A percentile compares a stretch with the other conserved stretches of the same genome.
phyloP scores from a whole-genome alignment of 2,113 vertebrate genomes.

The Chlorodrepanis virens region DNA sequence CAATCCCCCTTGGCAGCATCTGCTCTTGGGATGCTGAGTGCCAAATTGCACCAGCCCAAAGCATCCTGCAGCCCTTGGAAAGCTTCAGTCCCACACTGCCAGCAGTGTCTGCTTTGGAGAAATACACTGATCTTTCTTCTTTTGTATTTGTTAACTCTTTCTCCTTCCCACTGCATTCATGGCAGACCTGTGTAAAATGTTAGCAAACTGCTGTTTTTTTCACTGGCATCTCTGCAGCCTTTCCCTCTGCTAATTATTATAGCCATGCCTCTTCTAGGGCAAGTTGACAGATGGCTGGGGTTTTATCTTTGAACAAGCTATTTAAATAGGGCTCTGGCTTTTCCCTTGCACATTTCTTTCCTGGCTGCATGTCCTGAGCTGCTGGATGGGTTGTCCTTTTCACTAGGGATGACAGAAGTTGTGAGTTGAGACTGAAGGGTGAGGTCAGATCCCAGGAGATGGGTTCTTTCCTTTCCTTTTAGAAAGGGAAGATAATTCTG shows the following conservation, averaged over 20 bases:
- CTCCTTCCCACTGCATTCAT: background rate
- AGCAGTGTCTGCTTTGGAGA: background rate
- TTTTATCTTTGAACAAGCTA: slow-evolving; percentile 45
- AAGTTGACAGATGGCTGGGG: slow-evolving; percentile 9
- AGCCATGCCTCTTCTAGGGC: background rate
- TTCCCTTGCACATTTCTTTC: slow-evolving; percentile 18
- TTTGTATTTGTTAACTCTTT: background rate
- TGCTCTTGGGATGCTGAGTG: background rate
- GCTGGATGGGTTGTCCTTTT: background rate
- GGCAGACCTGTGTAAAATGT: background rate
- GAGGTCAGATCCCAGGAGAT: background rate
- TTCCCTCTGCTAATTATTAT: slow-evolving; percentile 24
- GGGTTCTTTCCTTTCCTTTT: background rate
- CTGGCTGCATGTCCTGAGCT: background rate
- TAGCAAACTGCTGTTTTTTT: background rate
- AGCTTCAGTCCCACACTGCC: background rate
- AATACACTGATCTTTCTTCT: background rate
- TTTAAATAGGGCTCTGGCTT: slow-evolving; percentile 35
- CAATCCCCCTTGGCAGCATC: rapidly evolving
- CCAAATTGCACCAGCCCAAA: background rate
- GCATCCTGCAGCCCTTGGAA: background rate
- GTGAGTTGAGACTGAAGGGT: background rate
- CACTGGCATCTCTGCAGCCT: background rate
- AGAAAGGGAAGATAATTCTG: background rate
- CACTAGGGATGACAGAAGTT: background rate